A percentile compares a stretch with the other conserved stretches of the same genome.
Conservation (phyloP, 2,797 vertebrate genomes). For the Eleutherodactylus coqui region DNA sequence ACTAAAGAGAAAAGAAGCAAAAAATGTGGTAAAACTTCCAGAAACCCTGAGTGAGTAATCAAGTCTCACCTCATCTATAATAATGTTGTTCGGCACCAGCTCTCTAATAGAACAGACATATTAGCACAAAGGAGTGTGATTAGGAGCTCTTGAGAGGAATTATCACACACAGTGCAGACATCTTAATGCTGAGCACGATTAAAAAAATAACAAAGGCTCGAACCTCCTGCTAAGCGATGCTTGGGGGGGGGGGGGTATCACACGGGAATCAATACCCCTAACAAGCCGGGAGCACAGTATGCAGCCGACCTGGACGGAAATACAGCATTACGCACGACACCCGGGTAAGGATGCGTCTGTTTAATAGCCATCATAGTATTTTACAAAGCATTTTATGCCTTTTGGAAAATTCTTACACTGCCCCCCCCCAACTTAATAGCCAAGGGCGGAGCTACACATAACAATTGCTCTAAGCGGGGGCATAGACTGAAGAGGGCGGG, state of each 20-base stretch:
- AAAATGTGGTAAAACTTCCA: background rate
- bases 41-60: background rate
- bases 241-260: background rate
- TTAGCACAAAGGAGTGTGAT: slow-evolving; percentile 34
- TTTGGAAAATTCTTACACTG: background rate
- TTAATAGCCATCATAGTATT: background rate
- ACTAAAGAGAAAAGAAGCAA: background rate
- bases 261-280: background rate
- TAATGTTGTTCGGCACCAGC: background rate
- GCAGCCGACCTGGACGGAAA: background rate
- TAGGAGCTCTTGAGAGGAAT: slow-evolving; percentile 17
- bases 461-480: background rate
- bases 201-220: background rate
- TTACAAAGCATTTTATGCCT: background rate
- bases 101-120: slow-evolving; percentile 13
- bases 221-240: background rate
- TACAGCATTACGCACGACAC: background rate
- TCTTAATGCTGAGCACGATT: background rate
- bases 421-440: background rate
- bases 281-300: background rate
- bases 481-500: background rate
- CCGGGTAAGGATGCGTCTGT: background rate
- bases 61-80: background rate
- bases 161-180: background rate
- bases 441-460: background rate